phyloP scores from a whole-genome alignment of 2,113 vertebrate species.

The Anolis sagrei region DNA sequence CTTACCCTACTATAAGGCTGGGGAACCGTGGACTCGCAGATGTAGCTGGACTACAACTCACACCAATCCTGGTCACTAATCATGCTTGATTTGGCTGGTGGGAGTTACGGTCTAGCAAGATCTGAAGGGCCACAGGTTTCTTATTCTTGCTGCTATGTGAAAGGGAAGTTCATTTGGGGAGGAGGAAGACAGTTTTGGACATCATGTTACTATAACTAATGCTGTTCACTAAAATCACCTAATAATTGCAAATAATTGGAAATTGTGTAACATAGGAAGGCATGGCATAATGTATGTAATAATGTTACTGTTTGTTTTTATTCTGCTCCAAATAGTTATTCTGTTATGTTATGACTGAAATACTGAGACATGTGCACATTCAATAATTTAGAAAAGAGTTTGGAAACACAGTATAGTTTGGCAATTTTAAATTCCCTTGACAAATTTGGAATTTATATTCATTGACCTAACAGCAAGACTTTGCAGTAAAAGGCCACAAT shows the following conservation, averaged over 20 bases:
- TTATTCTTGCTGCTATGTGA: constrained; percentile 32
- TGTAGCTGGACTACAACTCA: neutral
- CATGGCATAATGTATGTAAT: neutral
- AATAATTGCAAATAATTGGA: constrained; percentile 3
- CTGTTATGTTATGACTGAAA: neutral
- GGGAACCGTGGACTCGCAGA: neutral
- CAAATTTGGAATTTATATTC: neutral
- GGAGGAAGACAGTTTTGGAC: constrained; percentile 35
- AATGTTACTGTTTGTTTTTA: neutral
- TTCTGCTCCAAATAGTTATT: neutral
- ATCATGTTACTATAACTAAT: constrained; percentile 14
- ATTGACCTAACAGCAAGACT: neutral
- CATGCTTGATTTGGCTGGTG: neutral
- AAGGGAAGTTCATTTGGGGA: constrained; percentile 14
- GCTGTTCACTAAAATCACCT: constrained; percentile 33
- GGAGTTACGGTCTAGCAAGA: neutral
- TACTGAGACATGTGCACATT: neutral
- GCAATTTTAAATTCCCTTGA: neutral
- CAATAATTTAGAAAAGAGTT: constrained; percentile 22
- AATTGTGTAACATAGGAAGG: constrained; percentile 13
- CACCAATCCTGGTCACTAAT: neutral
- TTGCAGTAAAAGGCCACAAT: neutral
- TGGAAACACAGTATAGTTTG: neutral
- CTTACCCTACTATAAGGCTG: constrained; percentile 19
- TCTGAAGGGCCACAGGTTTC: neutral